Percentiles rank a stretch among this genome's conserved stretches.
These are phyloP conservation scores for Gadus macrocephalus DNA, from an alignment of 2,113 vertebrate species.

Conservation along the genomic window DNA sequence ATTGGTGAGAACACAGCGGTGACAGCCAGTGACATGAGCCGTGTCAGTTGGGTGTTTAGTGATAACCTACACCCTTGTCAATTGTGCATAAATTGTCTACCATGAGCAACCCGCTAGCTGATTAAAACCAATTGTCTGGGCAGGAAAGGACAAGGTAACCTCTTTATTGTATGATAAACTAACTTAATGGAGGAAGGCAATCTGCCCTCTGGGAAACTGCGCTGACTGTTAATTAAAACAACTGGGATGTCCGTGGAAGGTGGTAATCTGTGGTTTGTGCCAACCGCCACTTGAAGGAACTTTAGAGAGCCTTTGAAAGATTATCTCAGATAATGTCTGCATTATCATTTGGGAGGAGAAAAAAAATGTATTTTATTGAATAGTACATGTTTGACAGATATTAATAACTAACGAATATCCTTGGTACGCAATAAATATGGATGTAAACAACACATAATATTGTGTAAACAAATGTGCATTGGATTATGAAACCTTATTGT, in stretches of 20 bases:
- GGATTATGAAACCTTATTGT: too few relatives aligned
- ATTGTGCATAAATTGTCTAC: slow-evolving; percentile 75
- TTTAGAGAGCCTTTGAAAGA: slow-evolving; percentile 19
- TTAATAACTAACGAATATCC: too few relatives aligned
- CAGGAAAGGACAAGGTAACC: slow-evolving; percentile 75
- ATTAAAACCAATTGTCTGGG: slow-evolving; percentile 79
- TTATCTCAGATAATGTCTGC: slow-evolving; percentile 2
- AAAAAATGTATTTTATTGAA: background rate
- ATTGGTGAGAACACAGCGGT: slow-evolving; percentile 48
- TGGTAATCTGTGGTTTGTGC: slow-evolving; percentile 34
- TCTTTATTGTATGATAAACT: slow-evolving; percentile 76
- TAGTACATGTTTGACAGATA: too few relatives aligned
- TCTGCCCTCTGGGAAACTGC: slow-evolving; percentile 68
- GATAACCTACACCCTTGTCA: slow-evolving; percentile 72
- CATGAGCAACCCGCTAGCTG: slow-evolving; percentile 71
- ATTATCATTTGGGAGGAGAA: background rate
- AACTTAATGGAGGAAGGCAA: slow-evolving; percentile 74
- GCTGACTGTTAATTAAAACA: slow-evolving; percentile 71
- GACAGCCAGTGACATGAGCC: slow-evolving; percentile 64
- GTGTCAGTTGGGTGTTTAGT: slow-evolving; percentile 71
- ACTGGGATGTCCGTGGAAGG: slow-evolving; percentile 55
- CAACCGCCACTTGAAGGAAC: slow-evolving; percentile 36
- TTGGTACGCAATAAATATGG: too few relatives aligned
- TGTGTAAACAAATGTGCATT: too few relatives aligned
- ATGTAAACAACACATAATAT: too few relatives aligned